Base-by-base conservation (phyloP, 2,113 vertebrate species). In the Perca flavescens region DNA sequence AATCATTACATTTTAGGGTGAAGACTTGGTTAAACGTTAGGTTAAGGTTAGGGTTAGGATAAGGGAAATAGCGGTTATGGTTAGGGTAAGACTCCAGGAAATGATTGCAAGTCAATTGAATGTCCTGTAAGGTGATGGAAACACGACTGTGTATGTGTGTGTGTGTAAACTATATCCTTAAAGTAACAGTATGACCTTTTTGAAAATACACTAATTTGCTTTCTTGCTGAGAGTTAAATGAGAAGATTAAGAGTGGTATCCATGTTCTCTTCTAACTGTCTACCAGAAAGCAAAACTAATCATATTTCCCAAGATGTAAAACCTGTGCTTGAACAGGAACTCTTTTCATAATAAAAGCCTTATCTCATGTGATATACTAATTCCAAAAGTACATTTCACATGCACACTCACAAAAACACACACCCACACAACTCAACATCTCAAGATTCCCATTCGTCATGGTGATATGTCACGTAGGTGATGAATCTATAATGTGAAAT, bases 401-500 rank as follows among this genome's bases (percentile, higher is more conserved):
- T 14, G 15, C 28, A 34, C 40, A 19, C 36, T 58, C 28, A 60
- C n/a, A 65, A 16, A 74, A 28, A 49, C 36, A 53, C 65, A 12
- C 54, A 31, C 62, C 13, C 77, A 79, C 34, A 46, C 52, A 49
- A 31, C 58, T 82, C 73, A 19, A n/a, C 50, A 74, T 68, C 56
- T 9, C 13, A 6, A 40, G 50, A 56, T 58, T 62, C 22, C 52
- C 36, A 77, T 88, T 82, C 34, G 63, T 73, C 83, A 66, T 6
- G 61, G 80, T 34, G 31, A 34, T 34, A 34, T 5, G 31, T 34
- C 31, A 74, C 56, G 19, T 14, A 21, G 62, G 0, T 69, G 82
- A 70, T 82, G 71, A 88, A 85, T 88, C 62, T 84, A n/a, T 75
- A 84, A 84, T 82, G 82, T 49, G 40, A 74, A 34, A 56, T 79